Conservation (phyloP, 2,797 vertebrate species). For the Selene dorsalis region DNA sequence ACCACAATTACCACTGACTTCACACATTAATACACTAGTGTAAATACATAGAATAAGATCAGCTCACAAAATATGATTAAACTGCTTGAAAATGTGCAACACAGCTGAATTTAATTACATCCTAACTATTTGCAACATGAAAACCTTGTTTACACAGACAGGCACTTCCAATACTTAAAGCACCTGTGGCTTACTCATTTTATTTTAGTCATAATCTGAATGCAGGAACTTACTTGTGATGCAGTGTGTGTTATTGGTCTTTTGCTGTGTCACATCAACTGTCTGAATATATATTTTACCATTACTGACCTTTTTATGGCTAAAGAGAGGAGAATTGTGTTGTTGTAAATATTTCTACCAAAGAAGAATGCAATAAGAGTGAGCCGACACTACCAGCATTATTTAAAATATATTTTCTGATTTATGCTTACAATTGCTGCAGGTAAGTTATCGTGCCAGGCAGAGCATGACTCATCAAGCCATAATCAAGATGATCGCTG, state of each 20-base stretch:
- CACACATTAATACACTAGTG: not conserved
- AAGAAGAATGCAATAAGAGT: conserved; percentile 1
- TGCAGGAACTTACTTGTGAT: not conserved
- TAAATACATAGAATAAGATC: not conserved
- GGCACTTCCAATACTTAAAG: not conserved
- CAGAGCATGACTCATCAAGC: conserved; percentile 81
- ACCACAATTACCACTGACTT: not conserved
- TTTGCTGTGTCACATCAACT: not conserved
- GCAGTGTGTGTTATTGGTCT: not conserved
- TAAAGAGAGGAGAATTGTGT: not conserved
- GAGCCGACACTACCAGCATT: not conserved
- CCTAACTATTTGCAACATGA: too few species aligned
- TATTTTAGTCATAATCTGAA: not conserved
- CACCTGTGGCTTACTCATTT: not conserved
- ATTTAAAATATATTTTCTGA: conserved; percentile 33
- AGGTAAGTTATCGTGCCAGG: conserved; percentile 89
- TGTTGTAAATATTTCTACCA: not conserved
- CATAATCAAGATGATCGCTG: conserved; percentile 85
- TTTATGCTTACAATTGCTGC: conserved; percentile 59
- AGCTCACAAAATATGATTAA: not conserved
- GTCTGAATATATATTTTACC: not conserved
- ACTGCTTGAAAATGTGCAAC: not conserved
- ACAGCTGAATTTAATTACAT: too few species aligned
- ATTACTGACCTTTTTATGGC: not conserved
- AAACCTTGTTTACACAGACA: not conserved